Conservation (phyloP, 64 coral and sea anemone species). For the Trachythela sp. region DNA sequence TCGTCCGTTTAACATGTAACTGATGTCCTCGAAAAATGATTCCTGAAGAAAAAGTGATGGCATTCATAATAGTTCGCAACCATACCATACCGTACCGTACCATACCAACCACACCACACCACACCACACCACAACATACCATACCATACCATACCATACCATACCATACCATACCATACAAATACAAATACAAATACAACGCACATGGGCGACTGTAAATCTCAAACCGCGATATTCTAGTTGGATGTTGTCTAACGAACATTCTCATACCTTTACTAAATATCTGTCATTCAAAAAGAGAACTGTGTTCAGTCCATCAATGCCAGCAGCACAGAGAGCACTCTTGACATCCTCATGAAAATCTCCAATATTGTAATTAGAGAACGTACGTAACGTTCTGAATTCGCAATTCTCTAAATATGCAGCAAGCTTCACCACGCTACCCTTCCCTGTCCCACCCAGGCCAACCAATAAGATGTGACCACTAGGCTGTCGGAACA, state of each 20-base stretch:
- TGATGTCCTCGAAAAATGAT: slow-evolving; percentile 85
- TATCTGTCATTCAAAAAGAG: slow-evolving; percentile 63
- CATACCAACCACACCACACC: too few species aligned
- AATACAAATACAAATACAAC: too few species aligned
- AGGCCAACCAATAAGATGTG: slow-evolving; percentile 86
- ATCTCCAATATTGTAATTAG: slow-evolving; percentile 61
- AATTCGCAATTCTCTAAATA: slow-evolving; percentile 78
- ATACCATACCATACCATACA: too few species aligned
- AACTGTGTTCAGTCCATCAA: slow-evolving; percentile 71
- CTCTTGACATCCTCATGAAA: slow-evolving; percentile 88
- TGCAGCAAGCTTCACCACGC: slow-evolving; percentile 81
- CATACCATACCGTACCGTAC: too few species aligned
- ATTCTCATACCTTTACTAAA: slow-evolving; percentile 67
- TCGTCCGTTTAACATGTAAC: slow-evolving; percentile 55
- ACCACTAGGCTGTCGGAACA: slow-evolving; percentile 78
- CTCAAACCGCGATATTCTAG: too few species aligned
- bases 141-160: too few species aligned
- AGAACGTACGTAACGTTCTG: slow-evolving; percentile 55
- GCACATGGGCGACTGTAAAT: too few species aligned
- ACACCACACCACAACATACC: too few species aligned
- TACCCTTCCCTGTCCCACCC: slow-evolving; percentile 87
- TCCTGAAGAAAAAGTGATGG: slow-evolving; percentile 35
- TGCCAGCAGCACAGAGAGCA: slow-evolving; percentile 53
- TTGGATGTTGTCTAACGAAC: too few species aligned
- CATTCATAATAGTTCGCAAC: background rate